Evolutionary conservation across 2,113 vertebrate species (phyloP).

Genomic region (Oryctolagus cuniculus): DNA sequence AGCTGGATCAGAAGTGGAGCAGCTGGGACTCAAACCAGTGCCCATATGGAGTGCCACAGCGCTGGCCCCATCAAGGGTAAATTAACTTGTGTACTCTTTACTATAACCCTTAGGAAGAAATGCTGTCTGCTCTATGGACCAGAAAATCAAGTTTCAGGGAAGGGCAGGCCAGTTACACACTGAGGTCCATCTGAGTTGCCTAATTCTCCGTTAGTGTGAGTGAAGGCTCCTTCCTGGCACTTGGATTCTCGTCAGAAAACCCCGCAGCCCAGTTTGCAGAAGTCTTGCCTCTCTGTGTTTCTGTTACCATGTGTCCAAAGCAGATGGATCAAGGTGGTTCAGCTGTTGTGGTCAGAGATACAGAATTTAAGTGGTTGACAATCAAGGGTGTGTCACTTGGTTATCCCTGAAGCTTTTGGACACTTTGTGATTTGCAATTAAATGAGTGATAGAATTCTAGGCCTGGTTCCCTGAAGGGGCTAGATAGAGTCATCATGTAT

Average conservation of each 20-base stretch:
- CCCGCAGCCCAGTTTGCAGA: neutral
- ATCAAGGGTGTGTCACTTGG: slow-evolving; percentile 6
- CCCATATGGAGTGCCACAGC: no score
- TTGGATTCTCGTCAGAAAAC: neutral
- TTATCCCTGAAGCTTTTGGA: neutral
- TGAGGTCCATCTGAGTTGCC: neutral
- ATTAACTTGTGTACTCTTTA: neutral
- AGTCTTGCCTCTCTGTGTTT: neutral
- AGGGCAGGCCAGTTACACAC: neutral
- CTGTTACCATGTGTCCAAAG: neutral
- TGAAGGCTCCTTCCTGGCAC: neutral
- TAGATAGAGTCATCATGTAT: neutral
- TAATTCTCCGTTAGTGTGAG: neutral
- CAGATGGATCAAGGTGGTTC: neutral
- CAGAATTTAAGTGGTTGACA: slow-evolving; percentile 59
- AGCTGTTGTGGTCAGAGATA: neutral
- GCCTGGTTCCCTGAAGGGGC: neutral
- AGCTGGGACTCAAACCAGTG: no score
- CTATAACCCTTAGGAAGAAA: neutral
- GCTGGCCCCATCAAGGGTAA: neutral
- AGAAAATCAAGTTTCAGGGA: neutral
- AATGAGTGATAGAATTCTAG: neutral
- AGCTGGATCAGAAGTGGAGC: no score
- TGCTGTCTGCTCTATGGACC: neutral
- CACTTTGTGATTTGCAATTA: slow-evolving; percentile 26